Evolutionary conservation across 2,113 vertebrate genomes (phyloP), one percentile per base, ranked within the genome.

Genomic region (Strix uralensis): DNA sequence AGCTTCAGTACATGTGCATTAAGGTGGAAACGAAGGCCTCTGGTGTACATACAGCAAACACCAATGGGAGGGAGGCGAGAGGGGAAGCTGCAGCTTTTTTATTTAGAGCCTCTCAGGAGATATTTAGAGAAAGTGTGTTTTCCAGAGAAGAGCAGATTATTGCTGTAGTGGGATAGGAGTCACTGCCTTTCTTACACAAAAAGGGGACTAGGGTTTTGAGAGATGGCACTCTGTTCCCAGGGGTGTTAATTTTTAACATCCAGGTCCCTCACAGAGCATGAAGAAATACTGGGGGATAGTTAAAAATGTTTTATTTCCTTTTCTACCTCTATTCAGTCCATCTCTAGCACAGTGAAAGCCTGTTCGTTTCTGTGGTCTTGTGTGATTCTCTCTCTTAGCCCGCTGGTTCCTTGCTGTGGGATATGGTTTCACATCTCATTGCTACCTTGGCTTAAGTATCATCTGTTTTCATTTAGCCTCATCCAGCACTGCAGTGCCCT

Each of bases 11-110:
- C 51, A 40, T 94, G 97, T 96, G 94, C 96, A 90, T 34, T 66
- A 94, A 93, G 94, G 95, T 97, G 95, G 97, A 97, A 97, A 88
- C 0, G 7, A 70, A 80, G 90, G 90, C 96, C 69, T 80, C 80
- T 63, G 78, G 89, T 96, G 63, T 36, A 9, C 71, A 14, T 8
- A 55, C 61, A 90, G 94, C 97, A 89, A 91, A 75, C 49, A 30
- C 69, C 2, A 1, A 49, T 4, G 89, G 83, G 63, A 92, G 80
- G 72, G 59, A 82, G 81, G 84, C 2, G 7, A 44, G 78, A 74
- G 65, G 86, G 69, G 58, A 90, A 79, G 89, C 84, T 85, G 84
- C 74, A 92, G 92, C 66, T 90, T 94, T 87, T 87, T 40, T 81
- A 49, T 79, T 74, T 21, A 25, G 62, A 77, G 62, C n/a, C 42